Percentiles rank a stretch among this genome's conserved stretches.
These are phyloP conservation scores for Brachypalpus laphriformis DNA, from an alignment of 2,888 invertebrate genomes.

Conservation along the genomic window DNA sequence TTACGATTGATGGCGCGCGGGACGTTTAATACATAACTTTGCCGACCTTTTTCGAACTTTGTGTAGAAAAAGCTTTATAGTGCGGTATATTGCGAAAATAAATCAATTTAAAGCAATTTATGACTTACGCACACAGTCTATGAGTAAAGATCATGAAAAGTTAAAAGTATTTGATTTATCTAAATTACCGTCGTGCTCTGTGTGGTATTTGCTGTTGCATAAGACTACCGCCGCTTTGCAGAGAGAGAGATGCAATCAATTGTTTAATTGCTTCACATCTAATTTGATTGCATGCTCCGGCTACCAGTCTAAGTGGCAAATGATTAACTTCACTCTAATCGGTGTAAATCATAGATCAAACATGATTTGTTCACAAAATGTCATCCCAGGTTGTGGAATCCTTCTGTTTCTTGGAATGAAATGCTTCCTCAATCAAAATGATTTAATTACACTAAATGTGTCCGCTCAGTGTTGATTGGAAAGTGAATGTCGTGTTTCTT, in stretches of 20 bases:
- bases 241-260: conserved; percentile 25
- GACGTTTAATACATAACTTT: not conserved
- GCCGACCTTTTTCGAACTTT: not conserved
- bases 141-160: conserved; percentile 18
- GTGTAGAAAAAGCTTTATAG: not conserved
- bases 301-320: conserved; percentile 13
- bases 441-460: not conserved
- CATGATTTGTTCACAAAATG: conserved; percentile 26
- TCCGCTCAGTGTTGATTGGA: not conserved
- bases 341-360: conserved; percentile 16
- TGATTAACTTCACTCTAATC: not conserved
- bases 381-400: conserved; percentile 4
- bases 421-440: not conserved
- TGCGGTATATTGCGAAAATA: not conserved
- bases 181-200: conserved; percentile 12
- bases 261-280: conserved; percentile 48
- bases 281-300: conserved; percentile 26
- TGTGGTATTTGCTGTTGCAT: conserved; percentile 34
- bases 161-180: conserved; percentile 1
- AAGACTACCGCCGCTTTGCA: conserved; percentile 7
- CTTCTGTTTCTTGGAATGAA: not conserved
- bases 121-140: conserved; percentile 20
- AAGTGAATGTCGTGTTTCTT: conserved; percentile 7
- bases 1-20: not conserved
- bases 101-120: conserved; percentile 13